A percentile compares a stretch with the other conserved stretches of the same genome.
Conservation (phyloP, 1,140 invertebrate genomes). For the Amyelois transitella region DNA sequence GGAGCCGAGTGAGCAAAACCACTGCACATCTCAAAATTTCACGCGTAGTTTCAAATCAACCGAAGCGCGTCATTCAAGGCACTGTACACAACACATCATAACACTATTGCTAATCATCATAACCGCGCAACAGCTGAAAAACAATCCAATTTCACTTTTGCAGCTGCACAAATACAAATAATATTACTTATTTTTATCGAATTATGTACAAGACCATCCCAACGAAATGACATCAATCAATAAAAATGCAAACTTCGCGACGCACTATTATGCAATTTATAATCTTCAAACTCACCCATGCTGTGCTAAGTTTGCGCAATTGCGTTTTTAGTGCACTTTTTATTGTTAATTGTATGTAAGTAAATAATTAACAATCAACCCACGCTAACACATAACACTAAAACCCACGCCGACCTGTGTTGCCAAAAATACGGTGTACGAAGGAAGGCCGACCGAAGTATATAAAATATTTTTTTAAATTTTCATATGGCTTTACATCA, state of each 20-base stretch:
- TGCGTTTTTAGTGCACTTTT: slow-evolving; percentile 21
- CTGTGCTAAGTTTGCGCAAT: slow-evolving; percentile 16
- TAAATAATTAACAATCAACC: slow-evolving; percentile 41
- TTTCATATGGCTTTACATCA: not conserved
- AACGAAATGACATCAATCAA: slow-evolving; percentile 56
- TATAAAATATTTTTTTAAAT: not conserved
- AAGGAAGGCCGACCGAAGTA: not conserved
- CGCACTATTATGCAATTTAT: slow-evolving; percentile 6
- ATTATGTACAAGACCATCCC: slow-evolving; percentile 26
- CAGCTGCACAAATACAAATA: slow-evolving; percentile 27
- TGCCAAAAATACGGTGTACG: not conserved
- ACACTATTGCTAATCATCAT: not conserved
- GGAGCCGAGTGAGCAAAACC: not conserved
- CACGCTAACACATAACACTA: slow-evolving; percentile 56
- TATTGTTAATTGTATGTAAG: slow-evolving; percentile 19
- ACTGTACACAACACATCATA: not conserved
- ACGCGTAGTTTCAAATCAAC: not conserved
- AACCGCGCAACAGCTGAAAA: slow-evolving; percentile 1
- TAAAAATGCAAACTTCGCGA: slow-evolving; percentile 34
- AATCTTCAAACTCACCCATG: slow-evolving; percentile 33
- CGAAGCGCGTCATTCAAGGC: not conserved
- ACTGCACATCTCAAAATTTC: not conserved
- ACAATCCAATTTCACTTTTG: not conserved
- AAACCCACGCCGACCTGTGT: slow-evolving; percentile 50
- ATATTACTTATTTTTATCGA: slow-evolving; percentile 11